These are phyloP conservation scores for Formica selysi DNA, from an alignment of 1,140 invertebrate species.

Conservation along the genomic window DNA sequence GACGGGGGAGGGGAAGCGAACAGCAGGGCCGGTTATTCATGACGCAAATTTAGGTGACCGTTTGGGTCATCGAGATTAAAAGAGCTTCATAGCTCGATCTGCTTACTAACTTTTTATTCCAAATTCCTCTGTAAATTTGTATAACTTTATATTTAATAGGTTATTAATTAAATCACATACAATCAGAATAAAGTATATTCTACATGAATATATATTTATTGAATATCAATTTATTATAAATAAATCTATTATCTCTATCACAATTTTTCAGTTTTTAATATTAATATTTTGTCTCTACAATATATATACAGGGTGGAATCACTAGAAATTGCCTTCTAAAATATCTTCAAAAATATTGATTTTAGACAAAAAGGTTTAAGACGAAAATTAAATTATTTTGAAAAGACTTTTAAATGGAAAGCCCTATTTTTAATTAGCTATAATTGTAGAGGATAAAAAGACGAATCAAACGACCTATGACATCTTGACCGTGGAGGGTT, in stretches of 20 bases:
- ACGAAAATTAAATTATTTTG: no score
- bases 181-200: background rate
- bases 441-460: no score
- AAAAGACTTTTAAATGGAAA: no score
- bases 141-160: conserved; percentile 1
- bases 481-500: no score
- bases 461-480: no score
- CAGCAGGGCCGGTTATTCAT: conserved; percentile 14
- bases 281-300: background rate
- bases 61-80: conserved; percentile 48
- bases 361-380: no score
- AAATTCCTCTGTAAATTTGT: background rate
- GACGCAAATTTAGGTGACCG: conserved; percentile 45
- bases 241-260: background rate
- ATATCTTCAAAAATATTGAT: no score
- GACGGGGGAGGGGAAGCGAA: background rate
- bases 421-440: no score
- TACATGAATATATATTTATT: background rate
- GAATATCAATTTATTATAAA: background rate
- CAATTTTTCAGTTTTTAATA: background rate
- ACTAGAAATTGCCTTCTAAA: no score
- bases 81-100: background rate
- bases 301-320: no score
- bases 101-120: background rate
- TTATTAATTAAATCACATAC: background rate